phyloP scores from a whole-genome alignment of 2,888 invertebrate genomes.

The Drosophila ustulata region DNA sequence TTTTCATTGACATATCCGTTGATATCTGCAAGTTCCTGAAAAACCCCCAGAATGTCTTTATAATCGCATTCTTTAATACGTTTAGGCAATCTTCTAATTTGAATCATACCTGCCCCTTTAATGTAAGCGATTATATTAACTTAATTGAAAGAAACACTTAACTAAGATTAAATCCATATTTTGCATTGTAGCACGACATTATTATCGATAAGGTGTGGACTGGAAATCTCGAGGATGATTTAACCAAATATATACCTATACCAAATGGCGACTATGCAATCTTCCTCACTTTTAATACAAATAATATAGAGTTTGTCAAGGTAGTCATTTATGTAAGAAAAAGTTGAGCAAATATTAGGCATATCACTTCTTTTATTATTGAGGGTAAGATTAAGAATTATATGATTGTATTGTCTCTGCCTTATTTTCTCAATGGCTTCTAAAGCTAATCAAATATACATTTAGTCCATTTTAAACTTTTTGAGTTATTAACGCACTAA shows the following conservation, averaged over 20 bases:
- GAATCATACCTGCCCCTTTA: conserved; percentile 52
- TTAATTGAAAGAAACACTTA: neutral
- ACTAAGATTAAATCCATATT: neutral
- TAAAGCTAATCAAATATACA: too few relatives aligned
- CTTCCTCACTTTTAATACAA: neutral
- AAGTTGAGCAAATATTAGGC: neutral
- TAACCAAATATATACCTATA: neutral
- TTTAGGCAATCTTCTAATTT: conserved; percentile 29
- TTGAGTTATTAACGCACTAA: too few relatives aligned
- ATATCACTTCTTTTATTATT: too few relatives aligned
- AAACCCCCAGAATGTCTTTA: conserved; percentile 9
- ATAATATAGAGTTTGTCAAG: neutral
- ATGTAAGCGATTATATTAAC: conserved; percentile 14
- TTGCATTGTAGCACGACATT: conserved; percentile 1
- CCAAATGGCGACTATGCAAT: conserved; percentile 8
- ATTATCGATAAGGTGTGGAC: conserved; percentile 12
- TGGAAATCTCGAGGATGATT: neutral
- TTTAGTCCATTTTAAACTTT: too few relatives aligned
- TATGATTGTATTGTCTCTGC: too few relatives aligned
- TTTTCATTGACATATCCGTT: conserved; percentile 18
- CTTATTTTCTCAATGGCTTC: too few relatives aligned
- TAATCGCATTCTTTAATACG: conserved; percentile 12
- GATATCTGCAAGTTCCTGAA: conserved; percentile 40
- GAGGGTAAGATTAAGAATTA: too few relatives aligned
- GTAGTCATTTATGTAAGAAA: neutral